Evolutionary conservation across 2,113 vertebrate genomes (phyloP), one percentile per base, ranked within the genome.

Genomic region (Panthera tigris): DNA sequence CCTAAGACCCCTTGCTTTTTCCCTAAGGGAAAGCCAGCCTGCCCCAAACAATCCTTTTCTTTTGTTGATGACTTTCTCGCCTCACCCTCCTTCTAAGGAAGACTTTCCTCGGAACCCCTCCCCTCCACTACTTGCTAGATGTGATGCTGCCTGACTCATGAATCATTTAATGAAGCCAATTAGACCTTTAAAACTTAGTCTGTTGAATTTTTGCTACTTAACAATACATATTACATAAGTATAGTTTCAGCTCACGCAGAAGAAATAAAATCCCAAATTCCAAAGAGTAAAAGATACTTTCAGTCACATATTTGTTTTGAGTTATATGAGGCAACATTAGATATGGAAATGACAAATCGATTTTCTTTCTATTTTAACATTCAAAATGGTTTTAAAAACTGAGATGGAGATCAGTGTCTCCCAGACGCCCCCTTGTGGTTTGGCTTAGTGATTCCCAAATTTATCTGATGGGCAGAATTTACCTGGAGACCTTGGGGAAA

Each of bases 371-470:
- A n/a, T 91, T 93, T 86, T 71, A 36, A 91, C 41, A 66, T 95
- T 93, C 57, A 50, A 79, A 95, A 82, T 25, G 29, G 15, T 48
- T 92, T 90, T 52, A 88, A 89, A 48, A 55, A 73, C 50, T 18
- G 50, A 63, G 27, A 80, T 61, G 39, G 81, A 80, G 65, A 76
- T 69, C 15, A 66, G 33, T 21, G 68, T 89, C 27, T 95, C 57
- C 36, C 25, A 12, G 71, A 80, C 87, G 76, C 97, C 97, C 88
- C 45, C 97, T 97, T 68, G 95, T 97, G 97, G 95, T 36, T 31
- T 11, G 11, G 4, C 18, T 73, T 89, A 50, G 31, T 71, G 27
- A 95, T 71, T 93, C 29, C 89, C 78, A 84, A 93, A 57, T 45
- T 83, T 73, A 81, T 86, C 66, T 5, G 14, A 27, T 8, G 52